Conservation (phyloP, 2,113 vertebrate species). For the Bungarus multicinctus region DNA sequence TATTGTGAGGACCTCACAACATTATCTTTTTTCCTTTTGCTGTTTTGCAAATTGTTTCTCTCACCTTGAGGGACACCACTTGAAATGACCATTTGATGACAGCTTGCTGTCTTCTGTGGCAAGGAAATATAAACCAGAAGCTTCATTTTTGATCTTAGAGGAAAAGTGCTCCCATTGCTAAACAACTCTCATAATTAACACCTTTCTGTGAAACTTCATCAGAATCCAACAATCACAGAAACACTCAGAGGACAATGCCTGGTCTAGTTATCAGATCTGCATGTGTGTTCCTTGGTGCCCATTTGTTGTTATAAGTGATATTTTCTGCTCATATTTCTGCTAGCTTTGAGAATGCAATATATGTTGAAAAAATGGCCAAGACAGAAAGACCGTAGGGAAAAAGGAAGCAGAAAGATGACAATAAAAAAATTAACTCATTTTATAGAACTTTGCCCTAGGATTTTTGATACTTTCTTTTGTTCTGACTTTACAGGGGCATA, state of each 20-base stretch:
- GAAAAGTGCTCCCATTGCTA: conserved; percentile 3
- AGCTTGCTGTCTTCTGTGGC: not conserved
- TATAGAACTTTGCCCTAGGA: not conserved
- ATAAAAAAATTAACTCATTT: not conserved
- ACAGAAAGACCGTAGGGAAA: not conserved
- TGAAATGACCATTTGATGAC: conserved; percentile 11
- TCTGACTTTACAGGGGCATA: not conserved
- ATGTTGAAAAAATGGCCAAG: not conserved
- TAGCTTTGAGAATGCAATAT: rapidly evolving
- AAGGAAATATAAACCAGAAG: conserved; percentile 7
- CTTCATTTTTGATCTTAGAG: conserved; percentile 19
- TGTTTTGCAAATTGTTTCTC: conserved; percentile 3
- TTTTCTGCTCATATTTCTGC: not conserved
- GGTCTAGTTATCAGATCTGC: not conserved
- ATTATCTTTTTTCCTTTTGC: not conserved
- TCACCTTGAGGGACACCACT: not conserved
- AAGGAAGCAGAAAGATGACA: not conserved
- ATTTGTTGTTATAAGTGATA: not conserved
- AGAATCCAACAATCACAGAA: rapidly evolving
- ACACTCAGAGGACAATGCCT: not conserved
- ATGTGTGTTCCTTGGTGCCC: not conserved
- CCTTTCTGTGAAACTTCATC: not conserved
- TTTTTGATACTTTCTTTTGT: not conserved
- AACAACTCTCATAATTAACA: not conserved
- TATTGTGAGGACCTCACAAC: not conserved